These are phyloP conservation scores for Saturnia pavonia DNA, from an alignment of 2,888 invertebrate species.

Conservation along the genomic window DNA sequence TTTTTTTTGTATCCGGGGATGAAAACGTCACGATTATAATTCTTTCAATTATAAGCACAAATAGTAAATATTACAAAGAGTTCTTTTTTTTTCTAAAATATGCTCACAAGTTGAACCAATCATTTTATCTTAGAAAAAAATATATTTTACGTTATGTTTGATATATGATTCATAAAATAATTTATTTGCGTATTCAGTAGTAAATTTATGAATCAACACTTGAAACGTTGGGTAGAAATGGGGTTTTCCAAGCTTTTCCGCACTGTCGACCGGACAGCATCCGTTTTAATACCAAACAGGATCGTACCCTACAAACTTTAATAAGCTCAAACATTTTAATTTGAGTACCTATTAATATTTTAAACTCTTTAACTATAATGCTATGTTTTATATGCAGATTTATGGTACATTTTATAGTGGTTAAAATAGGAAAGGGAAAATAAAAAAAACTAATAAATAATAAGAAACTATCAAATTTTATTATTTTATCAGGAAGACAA, in stretches of 20 bases:
- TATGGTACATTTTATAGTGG: no score
- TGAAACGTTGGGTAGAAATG: slow-evolving; percentile 45
- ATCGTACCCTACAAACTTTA: not conserved
- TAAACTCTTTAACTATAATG: no score
- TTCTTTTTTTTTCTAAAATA: not conserved
- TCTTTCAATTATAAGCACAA: no score
- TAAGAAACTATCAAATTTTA: no score
- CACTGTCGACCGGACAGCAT: slow-evolving; percentile 44
- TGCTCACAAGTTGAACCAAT: not conserved
- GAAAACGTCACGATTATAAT: no score
- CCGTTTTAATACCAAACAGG: slow-evolving; percentile 28
- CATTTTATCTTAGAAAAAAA: not conserved
- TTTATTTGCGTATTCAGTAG: slow-evolving; percentile 4
- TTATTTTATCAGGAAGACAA: no score
- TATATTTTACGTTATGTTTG: not conserved
- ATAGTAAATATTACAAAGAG: no score
- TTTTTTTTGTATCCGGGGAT: no score
- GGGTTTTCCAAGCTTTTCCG: slow-evolving; percentile 58
- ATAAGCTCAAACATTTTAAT: not conserved
- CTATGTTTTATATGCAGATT: no score
- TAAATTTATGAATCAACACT: slow-evolving; percentile 21
- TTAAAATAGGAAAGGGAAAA: no score
- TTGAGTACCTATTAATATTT: no score
- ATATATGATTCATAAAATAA: not conserved
- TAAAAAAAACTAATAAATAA: no score